phyloP scores from a whole-genome alignment of 2,797 vertebrate genomes.

The Heterohyrax brucei region DNA sequence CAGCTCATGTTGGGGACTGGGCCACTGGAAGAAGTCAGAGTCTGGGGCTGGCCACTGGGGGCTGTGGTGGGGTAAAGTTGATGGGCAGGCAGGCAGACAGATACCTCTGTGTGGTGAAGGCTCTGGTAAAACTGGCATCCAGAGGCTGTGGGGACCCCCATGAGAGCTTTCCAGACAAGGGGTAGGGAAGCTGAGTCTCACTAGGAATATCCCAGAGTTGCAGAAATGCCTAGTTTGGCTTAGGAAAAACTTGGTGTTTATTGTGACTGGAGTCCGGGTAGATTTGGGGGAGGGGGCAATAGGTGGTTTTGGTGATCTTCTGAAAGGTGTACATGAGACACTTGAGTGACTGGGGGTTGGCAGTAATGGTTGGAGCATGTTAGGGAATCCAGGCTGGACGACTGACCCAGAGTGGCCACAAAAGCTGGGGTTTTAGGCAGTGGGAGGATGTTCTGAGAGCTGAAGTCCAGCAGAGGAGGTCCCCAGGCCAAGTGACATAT shows the following conservation, averaged over 20 bases:
- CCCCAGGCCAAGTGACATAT: background rate
- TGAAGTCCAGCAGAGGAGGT: background rate
- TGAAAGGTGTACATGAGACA: background rate
- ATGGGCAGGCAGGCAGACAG: background rate
- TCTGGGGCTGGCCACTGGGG: background rate
- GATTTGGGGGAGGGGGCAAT: background rate
- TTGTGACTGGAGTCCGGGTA: background rate
- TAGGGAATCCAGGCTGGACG: background rate
- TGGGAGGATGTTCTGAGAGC: background rate
- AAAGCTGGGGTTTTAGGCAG: background rate
- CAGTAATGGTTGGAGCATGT: background rate
- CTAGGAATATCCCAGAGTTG: background rate
- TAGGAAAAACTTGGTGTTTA: background rate
- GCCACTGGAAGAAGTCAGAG: background rate
- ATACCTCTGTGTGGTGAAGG: background rate
- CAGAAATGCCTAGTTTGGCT: background rate
- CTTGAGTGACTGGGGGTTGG: background rate
- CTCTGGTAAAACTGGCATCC: background rate
- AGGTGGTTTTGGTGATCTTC: background rate
- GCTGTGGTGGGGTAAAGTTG: background rate
- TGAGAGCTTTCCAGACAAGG: background rate
- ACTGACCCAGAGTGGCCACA: background rate
- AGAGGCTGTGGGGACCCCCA: too few species aligned
- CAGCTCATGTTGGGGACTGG: background rate
- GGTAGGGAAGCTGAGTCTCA: background rate